phyloP scores from a whole-genome alignment of 1,140 invertebrate genomes.

The Euura saliciscinereae region DNA sequence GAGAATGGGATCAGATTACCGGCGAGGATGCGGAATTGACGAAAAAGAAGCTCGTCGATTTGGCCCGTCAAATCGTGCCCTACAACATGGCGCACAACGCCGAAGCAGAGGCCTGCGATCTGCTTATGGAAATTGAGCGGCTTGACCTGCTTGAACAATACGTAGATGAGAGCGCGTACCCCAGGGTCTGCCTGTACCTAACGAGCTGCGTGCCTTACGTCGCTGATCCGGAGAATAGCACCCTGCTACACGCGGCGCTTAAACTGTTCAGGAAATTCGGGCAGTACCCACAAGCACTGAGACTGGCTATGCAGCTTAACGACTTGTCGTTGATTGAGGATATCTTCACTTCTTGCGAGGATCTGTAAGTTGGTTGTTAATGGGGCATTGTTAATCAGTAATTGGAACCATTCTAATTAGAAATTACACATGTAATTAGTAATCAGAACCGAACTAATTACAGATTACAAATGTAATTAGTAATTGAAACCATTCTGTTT shows the following conservation, averaged over 20 bases:
- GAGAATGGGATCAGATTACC: slow-evolving; percentile 83
- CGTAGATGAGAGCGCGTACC: slow-evolving; percentile 92
- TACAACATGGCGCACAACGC: slow-evolving; percentile 99
- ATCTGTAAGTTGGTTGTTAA: slow-evolving; percentile 72
- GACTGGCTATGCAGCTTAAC: slow-evolving; percentile 95
- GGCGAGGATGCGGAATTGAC: slow-evolving; percentile 69
- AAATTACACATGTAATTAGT: not conserved
- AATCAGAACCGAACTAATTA: too few relatives aligned
- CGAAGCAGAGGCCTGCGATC: slow-evolving; percentile 98
- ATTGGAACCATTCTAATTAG: not conserved
- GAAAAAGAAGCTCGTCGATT: slow-evolving; percentile 69
- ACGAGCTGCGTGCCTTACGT: slow-evolving; percentile 97
- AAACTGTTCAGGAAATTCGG: slow-evolving; percentile 91
- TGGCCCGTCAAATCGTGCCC: slow-evolving; percentile 90
- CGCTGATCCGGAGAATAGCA: slow-evolving; percentile 95
- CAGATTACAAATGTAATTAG: too few relatives aligned
- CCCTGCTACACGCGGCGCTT: slow-evolving; percentile 85
- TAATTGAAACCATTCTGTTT: too few relatives aligned
- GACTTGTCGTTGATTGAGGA: slow-evolving; percentile 83
- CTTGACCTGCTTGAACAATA: slow-evolving; percentile 89
- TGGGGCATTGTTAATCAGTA: too few relatives aligned
- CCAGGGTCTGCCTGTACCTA: slow-evolving; percentile 94
- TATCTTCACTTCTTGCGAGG: slow-evolving; percentile 86
- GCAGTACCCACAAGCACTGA: slow-evolving; percentile 91
- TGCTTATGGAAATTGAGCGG: slow-evolving; percentile 97